Evolutionary conservation across 2,888 invertebrate species (phyloP).

Genomic region (Amiota minor): DNA sequence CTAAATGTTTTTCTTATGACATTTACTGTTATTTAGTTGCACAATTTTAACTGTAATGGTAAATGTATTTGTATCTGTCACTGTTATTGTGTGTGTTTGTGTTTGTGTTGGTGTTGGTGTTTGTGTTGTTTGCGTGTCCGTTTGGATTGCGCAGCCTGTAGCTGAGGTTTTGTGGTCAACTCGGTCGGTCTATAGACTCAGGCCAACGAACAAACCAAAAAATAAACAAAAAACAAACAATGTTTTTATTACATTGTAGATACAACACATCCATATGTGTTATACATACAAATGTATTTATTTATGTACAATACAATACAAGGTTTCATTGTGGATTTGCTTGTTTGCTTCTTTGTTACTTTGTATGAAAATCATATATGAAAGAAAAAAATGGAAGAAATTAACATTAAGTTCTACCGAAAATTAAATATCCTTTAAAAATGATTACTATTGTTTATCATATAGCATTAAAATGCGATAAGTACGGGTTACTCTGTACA

Average conservation of each 20-base stretch:
- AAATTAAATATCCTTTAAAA: too few species aligned
- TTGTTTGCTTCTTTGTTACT: constrained; percentile 20
- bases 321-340: constrained; percentile 22
- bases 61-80: constrained; percentile 29
- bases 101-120: too few species aligned
- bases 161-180: constrained; percentile 67
- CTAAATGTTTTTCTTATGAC: not conserved
- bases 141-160: constrained; percentile 43
- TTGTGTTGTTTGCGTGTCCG: not conserved
- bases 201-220: constrained; percentile 23
- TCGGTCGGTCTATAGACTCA: constrained; percentile 55
- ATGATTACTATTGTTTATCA: too few species aligned
- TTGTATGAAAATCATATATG: too few species aligned
- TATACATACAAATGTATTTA: constrained; percentile 29
- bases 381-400: too few species aligned
- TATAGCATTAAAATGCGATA: too few species aligned
- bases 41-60: not conserved
- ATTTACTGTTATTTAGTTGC: constrained; percentile 14
- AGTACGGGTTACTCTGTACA: too few species aligned
- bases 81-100: too few species aligned
- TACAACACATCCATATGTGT: not conserved
- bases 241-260: constrained; percentile 33
- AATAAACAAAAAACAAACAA: constrained; percentile 32
- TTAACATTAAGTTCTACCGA: too few species aligned
- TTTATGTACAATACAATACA: too few species aligned